A percentile compares a stretch with the other conserved stretches of the same genome.
phyloP scores from a whole-genome alignment of 2,113 vertebrate species.

The Orcinus orca region DNA sequence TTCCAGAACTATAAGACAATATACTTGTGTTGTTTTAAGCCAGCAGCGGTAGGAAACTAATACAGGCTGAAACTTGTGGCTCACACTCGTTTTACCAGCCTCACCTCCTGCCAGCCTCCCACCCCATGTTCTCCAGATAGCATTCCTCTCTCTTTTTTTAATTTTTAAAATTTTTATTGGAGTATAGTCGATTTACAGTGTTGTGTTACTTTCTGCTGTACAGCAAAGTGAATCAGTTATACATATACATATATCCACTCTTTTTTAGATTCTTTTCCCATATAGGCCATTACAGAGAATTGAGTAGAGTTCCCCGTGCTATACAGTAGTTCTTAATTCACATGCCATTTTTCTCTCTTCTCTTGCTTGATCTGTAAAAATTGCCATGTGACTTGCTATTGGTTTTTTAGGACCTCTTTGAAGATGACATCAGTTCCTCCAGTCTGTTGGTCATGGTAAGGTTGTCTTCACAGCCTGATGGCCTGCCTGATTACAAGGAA shows the following conservation, averaged over 20 bases:
- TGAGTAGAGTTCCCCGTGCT: background rate
- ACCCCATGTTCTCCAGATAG: rapidly evolving
- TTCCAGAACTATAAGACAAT: background rate
- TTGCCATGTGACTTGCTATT: background rate
- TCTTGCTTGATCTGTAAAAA: background rate
- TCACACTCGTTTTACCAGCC: background rate
- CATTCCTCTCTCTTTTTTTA: background rate
- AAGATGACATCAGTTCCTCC: background rate
- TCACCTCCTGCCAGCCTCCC: background rate
- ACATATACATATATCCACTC: too few relatives aligned
- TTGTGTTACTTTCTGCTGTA: too few relatives aligned
- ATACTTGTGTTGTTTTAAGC: background rate
- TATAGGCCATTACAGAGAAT: background rate
- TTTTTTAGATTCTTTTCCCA: background rate
- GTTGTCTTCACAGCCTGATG: background rate
- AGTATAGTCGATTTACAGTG: too few relatives aligned
- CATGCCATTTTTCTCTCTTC: background rate
- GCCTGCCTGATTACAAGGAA: background rate
- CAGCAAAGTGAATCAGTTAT: too few relatives aligned
- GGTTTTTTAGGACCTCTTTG: background rate
- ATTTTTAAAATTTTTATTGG: too few relatives aligned
- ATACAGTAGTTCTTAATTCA: background rate
- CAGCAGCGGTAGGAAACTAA: background rate
- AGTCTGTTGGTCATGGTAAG: background rate
- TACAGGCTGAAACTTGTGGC: background rate